These are phyloP conservation scores for Grammomys surdaster DNA, from an alignment of 2,113 vertebrate genomes.

Conservation along the genomic window DNA sequence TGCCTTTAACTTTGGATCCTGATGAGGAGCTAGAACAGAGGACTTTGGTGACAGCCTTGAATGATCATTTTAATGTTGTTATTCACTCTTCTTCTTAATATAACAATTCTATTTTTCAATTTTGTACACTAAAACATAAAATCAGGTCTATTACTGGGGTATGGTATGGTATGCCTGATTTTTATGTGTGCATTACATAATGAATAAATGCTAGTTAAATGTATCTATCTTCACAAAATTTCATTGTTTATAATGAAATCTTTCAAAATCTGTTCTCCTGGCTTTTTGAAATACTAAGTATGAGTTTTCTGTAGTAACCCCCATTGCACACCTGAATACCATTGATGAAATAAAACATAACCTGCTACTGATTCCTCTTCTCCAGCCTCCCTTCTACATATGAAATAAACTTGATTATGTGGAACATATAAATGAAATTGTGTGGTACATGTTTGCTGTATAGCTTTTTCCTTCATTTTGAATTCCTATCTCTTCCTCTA, in stretches of 20 bases:
- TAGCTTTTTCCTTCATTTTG: not conserved
- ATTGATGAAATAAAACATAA: not conserved
- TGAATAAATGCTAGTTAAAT: not conserved
- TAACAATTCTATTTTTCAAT: not conserved
- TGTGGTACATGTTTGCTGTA: not conserved
- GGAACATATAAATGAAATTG: not conserved
- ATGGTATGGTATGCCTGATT: too few species aligned
- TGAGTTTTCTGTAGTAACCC: not conserved
- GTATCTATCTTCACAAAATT: not conserved
- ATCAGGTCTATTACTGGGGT: too few species aligned
- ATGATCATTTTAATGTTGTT: not conserved
- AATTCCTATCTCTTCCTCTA: not conserved
- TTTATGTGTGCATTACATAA: too few species aligned
- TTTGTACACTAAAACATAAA: not conserved
- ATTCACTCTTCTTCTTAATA: not conserved
- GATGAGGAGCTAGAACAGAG: not conserved
- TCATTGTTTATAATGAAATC: not conserved
- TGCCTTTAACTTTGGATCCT: not conserved
- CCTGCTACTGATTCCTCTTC: too few species aligned
- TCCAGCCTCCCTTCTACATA: not conserved
- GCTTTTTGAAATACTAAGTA: not conserved
- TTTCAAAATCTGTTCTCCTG: not conserved
- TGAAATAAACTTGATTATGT: not conserved
- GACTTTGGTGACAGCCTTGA: not conserved
- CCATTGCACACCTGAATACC: not conserved